Evolutionary conservation across 1,140 invertebrate genomes (phyloP).

Genomic region (Drosophila tropicalis): DNA sequence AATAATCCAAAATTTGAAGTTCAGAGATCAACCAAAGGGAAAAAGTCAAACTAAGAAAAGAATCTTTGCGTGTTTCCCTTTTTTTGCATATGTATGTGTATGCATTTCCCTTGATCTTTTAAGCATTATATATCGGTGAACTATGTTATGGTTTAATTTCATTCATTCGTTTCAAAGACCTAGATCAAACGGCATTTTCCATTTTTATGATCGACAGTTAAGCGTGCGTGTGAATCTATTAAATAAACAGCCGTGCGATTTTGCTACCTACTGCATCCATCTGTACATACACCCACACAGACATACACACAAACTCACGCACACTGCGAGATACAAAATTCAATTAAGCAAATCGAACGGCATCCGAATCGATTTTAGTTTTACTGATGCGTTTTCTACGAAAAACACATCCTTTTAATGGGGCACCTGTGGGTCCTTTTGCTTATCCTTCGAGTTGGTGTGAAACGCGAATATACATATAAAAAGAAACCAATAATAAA

Average conservation of each 20-base stretch:
- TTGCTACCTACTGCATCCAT: not conserved
- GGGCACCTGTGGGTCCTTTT: conserved; percentile 42
- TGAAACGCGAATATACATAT: conserved; percentile 34
- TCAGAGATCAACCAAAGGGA: too few relatives aligned
- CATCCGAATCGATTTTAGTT: conserved; percentile 47
- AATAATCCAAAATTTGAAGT: too few relatives aligned
- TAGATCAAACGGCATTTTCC: not conserved
- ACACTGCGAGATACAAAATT: conserved; percentile 33
- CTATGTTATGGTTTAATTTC: not conserved
- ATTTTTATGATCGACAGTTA: not conserved
- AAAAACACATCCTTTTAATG: conserved; percentile 40
- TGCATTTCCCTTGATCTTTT: not conserved
- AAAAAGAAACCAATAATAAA: conserved; percentile 16
- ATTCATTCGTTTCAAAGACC: not conserved
- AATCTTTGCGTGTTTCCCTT: too few relatives aligned
- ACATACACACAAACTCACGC: not conserved
- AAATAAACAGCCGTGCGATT: conserved; percentile 36
- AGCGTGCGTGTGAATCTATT: conserved; percentile 62
- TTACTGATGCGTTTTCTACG: conserved; percentile 48
- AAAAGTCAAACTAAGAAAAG: too few relatives aligned
- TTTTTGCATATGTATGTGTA: not conserved
- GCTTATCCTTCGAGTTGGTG: conserved; percentile 16
- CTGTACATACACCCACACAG: not conserved
- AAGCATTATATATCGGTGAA: not conserved
- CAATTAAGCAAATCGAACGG: conserved; percentile 64